Evolutionary conservation across 2,113 vertebrate genomes (phyloP).

Genomic region (Patagioenas fasciata): DNA sequence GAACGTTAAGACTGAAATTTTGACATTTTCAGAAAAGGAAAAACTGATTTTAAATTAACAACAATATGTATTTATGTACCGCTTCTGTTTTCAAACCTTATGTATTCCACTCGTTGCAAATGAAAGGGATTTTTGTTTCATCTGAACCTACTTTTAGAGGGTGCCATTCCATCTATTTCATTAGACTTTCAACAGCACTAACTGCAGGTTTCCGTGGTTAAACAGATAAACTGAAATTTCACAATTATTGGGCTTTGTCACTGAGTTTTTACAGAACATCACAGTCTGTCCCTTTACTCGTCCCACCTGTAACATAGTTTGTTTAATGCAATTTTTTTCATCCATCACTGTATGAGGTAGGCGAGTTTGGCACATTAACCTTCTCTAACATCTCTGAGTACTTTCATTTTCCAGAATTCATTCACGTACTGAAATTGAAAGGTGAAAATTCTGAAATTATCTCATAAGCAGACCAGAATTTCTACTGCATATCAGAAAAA

Average conservation of each 20-base stretch:
- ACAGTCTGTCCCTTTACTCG: neutral
- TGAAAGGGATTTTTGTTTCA: neutral
- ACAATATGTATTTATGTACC: neutral
- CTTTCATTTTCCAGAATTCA: neutral
- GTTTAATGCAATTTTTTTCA: neutral
- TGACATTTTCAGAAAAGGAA: neutral
- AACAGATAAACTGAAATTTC: neutral
- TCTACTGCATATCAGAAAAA: neutral
- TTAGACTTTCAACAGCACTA: neutral
- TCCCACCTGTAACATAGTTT: neutral
- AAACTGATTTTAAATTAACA: neutral
- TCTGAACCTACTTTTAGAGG: constrained; percentile 6
- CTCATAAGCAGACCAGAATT: constrained; percentile 7
- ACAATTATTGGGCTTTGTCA: neutral
- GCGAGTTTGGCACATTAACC: neutral
- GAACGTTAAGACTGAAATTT: neutral
- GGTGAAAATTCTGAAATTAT: neutral
- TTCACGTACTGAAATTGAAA: neutral
- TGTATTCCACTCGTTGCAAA: neutral
- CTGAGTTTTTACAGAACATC: neutral
- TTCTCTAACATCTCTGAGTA: neutral
- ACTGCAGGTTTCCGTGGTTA: neutral
- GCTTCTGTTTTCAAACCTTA: neutral
- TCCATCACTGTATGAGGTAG: neutral
- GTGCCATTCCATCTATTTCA: neutral